Base-by-base conservation (phyloP, 1,140 invertebrate genomes). In the Muscidifurax raptorellus region DNA sequence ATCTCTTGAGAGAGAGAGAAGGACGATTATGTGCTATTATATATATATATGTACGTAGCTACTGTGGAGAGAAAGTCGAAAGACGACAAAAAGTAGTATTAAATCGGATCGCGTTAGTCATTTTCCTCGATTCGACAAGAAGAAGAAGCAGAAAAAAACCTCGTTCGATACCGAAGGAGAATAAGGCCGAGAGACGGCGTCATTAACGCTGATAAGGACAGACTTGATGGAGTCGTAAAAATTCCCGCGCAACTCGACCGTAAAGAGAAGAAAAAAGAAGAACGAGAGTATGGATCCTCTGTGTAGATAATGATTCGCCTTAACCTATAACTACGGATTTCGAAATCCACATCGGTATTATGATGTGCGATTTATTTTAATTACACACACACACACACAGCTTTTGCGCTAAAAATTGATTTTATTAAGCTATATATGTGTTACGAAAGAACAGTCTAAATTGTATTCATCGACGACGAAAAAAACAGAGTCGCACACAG, bases 171-270 rank as follows among this genome's bases (percentile, higher is more conserved):
- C 30, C 27, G 27, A 79, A 79, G 22, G 30, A 79, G 77, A 79
- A 67, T 66, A 40, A 79, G 77, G 59, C 32, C 72, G 64, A 76
- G 71, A n/a, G 28, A 77, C 75, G 75, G 30, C 40, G 72, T 25
- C 47, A 75, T 75, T 75, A 75, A 75, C 72, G 40, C 72, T 44
- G 72, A 75, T 75, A 75, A 75, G 36, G 72, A 22, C 32, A 75
- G 72, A n/a, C 32, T 22, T 44, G 72, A 75, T 75, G 72, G 72
- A 75, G 72, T 75, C 72, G 72, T 75, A 75, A 75, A 75, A 75
- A 75, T 75, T 75, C 72, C 30, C 47, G 47, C 15, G 3, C 47
- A 52, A 67, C 25, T 27, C n/a, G 27, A 27, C 27, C 66, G 66
- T 69, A 12, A 69, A 27, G 1, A 27, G 22, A 66, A 27, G 64